These are phyloP conservation scores for Spodoptera picta DNA, from an alignment of 2,888 invertebrate species.

Conservation along the genomic window DNA sequence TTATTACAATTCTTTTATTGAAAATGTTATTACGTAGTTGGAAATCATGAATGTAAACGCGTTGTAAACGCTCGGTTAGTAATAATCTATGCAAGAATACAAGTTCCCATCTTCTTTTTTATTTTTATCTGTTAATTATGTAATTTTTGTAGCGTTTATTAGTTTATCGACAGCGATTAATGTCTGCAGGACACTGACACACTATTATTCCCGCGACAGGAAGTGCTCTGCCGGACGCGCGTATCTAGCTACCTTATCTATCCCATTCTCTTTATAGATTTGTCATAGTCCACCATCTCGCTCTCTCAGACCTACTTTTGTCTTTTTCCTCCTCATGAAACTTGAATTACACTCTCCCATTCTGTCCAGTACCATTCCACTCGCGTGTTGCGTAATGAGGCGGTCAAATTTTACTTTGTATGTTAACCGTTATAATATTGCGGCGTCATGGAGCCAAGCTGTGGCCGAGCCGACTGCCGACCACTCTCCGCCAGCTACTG, in stretches of 20 bases:
- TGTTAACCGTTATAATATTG: slow-evolving; percentile 80
- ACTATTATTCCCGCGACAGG: slow-evolving; percentile 71
- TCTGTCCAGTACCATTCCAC: slow-evolving; percentile 70
- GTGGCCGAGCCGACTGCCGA: slow-evolving; percentile 58
- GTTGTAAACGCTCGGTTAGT: no score
- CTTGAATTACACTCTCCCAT: slow-evolving; percentile 65
- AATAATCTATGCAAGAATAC: no score
- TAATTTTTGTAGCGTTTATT: slow-evolving; percentile 40
- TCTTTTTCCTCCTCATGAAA: slow-evolving; percentile 67
- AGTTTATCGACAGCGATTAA: slow-evolving; percentile 47
- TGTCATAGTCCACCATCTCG: slow-evolving; percentile 73
- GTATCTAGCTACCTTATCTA: slow-evolving; percentile 85
- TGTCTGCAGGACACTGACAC: slow-evolving; percentile 66
- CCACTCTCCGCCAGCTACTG: slow-evolving; percentile 74
- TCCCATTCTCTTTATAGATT: slow-evolving; percentile 79
- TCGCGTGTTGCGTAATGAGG: slow-evolving; percentile 81
- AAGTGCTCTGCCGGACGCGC: slow-evolving; percentile 82
- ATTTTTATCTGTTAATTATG: slow-evolving; percentile 15
- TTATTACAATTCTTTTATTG: no score
- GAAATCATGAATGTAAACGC: not conserved
- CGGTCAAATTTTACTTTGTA: slow-evolving; percentile 83
- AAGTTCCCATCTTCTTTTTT: not conserved
- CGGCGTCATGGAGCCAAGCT: slow-evolving; percentile 64
- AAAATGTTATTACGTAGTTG: no score
- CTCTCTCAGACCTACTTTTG: slow-evolving; percentile 62